Evolutionary conservation across 2,888 invertebrate genomes (phyloP).

Genomic region (Pseudococcus longispinus): DNA sequence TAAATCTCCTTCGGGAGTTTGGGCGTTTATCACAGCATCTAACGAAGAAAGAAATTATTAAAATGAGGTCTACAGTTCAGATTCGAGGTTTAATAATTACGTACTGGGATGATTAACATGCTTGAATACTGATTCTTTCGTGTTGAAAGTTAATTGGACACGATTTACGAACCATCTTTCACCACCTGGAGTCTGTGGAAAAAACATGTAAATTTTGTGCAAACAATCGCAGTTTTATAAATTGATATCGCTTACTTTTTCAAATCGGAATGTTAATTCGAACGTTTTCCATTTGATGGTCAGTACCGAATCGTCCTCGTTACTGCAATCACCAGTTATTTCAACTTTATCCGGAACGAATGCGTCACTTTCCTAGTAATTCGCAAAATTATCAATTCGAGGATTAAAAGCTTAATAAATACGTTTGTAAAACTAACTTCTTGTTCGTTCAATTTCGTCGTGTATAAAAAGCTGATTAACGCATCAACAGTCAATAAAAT

Average conservation of each 20-base stretch:
- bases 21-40: slow-evolving; percentile 63
- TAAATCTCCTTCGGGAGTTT: slow-evolving; percentile 69
- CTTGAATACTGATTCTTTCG: slow-evolving; percentile 65
- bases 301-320: slow-evolving; percentile 76
- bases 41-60: neutral
- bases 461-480: slow-evolving; percentile 73
- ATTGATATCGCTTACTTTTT: slow-evolving; percentile 70
- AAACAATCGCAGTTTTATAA: slow-evolving; percentile 61
- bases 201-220: slow-evolving; percentile 60
- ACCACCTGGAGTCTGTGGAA: slow-evolving; percentile 77
- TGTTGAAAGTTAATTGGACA: slow-evolving; percentile 78
- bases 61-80: neutral
- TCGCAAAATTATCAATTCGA: slow-evolving; percentile 58
- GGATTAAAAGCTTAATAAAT: neutral
- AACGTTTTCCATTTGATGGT: slow-evolving; percentile 76
- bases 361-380: slow-evolving; percentile 72
- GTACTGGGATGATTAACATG: slow-evolving; percentile 65
- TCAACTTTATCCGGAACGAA: slow-evolving; percentile 73
- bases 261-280: slow-evolving; percentile 76
- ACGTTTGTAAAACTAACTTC: slow-evolving; percentile 61
- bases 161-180: slow-evolving; percentile 87
- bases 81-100: slow-evolving; percentile 52
- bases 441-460: slow-evolving; percentile 72
- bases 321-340: slow-evolving; percentile 77
- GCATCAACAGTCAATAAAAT: slow-evolving; percentile 81